These are phyloP conservation scores for Camelus dromedarius DNA, from an alignment of 2,113 vertebrate genomes.

Conservation along the genomic window DNA sequence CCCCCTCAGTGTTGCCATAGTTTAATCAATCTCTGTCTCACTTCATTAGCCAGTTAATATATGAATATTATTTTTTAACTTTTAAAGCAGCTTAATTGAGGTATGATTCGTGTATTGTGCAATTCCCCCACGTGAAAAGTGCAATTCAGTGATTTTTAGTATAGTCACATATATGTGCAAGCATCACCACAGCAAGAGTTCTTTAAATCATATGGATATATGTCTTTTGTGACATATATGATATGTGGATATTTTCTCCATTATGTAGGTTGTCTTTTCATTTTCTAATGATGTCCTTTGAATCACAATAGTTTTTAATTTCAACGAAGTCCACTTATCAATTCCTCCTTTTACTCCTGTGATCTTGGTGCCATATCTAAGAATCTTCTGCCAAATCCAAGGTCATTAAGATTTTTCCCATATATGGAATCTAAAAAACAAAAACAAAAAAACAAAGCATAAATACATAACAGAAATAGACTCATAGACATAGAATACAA, in stretches of 20 bases:
- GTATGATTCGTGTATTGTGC: neutral
- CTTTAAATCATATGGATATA: neutral
- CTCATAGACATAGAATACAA: too few relatives aligned
- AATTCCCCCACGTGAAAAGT: neutral
- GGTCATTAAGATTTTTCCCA: too few relatives aligned
- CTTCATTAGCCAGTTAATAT: neutral
- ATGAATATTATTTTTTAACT: neutral
- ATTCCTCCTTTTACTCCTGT: neutral
- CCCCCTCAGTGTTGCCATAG: neutral
- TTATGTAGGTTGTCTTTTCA: neutral
- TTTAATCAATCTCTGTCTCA: neutral
- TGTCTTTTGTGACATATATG: neutral
- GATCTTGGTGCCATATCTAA: neutral
- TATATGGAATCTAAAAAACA: too few relatives aligned
- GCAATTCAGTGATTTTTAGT: neutral
- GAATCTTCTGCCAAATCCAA: neutral
- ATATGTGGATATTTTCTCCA: neutral
- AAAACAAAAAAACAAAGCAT: too few relatives aligned
- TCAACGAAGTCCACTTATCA: neutral
- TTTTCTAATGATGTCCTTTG: neutral
- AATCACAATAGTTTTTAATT: neutral
- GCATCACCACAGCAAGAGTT: neutral
- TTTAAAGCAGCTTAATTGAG: neutral
- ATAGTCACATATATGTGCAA: neutral
- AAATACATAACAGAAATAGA: too few relatives aligned